phyloP scores from a whole-genome alignment of 2,113 vertebrate species.

The Lucifuga dentata region DNA sequence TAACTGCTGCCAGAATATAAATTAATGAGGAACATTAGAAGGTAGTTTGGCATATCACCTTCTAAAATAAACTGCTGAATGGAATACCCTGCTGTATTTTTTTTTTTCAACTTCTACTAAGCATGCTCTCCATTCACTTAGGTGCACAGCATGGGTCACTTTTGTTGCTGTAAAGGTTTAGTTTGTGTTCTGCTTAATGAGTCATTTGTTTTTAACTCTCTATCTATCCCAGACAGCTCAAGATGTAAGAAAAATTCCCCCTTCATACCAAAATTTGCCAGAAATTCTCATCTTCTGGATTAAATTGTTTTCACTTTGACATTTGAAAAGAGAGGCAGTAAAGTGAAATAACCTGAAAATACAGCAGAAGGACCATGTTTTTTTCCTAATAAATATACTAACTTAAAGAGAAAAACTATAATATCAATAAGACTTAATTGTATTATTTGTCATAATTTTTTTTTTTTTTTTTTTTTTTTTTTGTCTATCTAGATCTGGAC shows the following conservation, averaged over 20 bases:
- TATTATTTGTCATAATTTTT: too few relatives aligned
- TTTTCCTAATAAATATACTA: too few relatives aligned
- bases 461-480: too few relatives aligned
- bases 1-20: constrained; percentile 19
- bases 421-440: too few relatives aligned
- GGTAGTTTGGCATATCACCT: constrained; percentile 10
- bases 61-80: constrained; percentile 23
- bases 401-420: too few relatives aligned
- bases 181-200: neutral
- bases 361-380: too few relatives aligned
- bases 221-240: neutral
- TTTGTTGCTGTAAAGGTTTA: too few relatives aligned
- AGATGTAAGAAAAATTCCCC: neutral
- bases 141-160: neutral
- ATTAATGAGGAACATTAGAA: constrained; percentile 11
- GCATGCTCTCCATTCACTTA: neutral
- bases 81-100: too few relatives aligned
- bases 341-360: too few relatives aligned
- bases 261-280: neutral
- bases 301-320: too few relatives aligned
- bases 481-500: too few relatives aligned
- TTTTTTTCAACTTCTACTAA: constrained; percentile 1
- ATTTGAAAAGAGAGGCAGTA: too few relatives aligned
- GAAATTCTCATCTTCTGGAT: neutral
- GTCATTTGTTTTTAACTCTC: neutral